Base-by-base conservation (phyloP, 2,888 invertebrate genomes). In the Smittia aterrima region DNA sequence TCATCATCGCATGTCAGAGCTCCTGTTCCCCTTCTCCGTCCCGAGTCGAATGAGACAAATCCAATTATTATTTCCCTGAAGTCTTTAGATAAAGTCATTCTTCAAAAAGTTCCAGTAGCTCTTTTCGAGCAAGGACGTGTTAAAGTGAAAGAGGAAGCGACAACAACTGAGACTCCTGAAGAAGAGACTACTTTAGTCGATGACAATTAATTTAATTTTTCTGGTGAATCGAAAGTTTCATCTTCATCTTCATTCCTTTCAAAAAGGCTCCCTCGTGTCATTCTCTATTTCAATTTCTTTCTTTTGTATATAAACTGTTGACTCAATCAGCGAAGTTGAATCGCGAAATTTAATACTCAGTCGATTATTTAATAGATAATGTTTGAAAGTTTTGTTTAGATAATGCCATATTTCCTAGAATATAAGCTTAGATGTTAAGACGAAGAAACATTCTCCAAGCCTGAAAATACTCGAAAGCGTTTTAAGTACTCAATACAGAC, bases 41-140 rank as follows among this genome's bases (percentile, higher is more conserved):
- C 83, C 76, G 81, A 83, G 79, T 83, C 81, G 75, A 83, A 83
- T 78, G 83, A 83, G 78, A 81, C 82, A 78, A 80, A 82, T 77
- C 82, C 82, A 76, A 78, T 83, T 78, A 82, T 83, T 77, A 83
- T 83, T 77, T 82, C 83, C 75, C 81, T 83, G 77, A 81, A 82
- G 74, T 83, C 82, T 78, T 79, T 83, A 77, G 83, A 83, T 77
- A 80, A 82, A 79, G 82, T 83, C 75, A 81, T 82, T 76, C 77
- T 83, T 75, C 82, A 82, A 78, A 83, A 83, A 82, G 80, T 81
- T 25, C 66, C 76, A 68, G 16, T 38, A 11, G 11, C 13, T 4
- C 20, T 18, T 25, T 3, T 11, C 2, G 27, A 27, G 22, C 1
- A 4, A 13, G 54, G 22, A 27, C 11, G n/a, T 25, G 11, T 7